Evolutionary conservation across 1,140 invertebrate genomes (phyloP).

Genomic region (Cryptotermes secundus): DNA sequence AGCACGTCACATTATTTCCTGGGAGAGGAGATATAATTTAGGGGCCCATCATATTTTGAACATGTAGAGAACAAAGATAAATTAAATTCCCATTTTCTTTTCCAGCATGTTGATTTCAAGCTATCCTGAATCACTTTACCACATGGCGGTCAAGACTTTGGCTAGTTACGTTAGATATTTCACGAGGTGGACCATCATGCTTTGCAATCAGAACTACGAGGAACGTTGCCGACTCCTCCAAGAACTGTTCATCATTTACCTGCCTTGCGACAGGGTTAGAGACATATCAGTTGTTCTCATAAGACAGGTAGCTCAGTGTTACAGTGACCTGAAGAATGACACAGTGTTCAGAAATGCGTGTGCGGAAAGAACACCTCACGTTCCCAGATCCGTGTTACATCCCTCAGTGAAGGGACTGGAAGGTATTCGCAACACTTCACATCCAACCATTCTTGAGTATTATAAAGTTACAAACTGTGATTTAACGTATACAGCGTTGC

Average conservation of each 20-base stretch:
- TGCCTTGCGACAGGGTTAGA: background rate
- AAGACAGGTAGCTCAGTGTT: background rate
- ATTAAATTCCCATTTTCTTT: no score
- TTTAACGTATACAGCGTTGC: background rate
- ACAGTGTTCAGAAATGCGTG: background rate
- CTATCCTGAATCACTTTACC: no score
- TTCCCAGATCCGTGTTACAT: background rate
- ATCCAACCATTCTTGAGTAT: background rate
- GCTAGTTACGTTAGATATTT: no score
- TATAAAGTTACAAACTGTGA: background rate
- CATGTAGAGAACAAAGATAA: no score
- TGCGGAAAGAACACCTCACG: background rate
- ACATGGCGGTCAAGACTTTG: no score
- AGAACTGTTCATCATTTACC: background rate
- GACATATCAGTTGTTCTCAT: background rate
- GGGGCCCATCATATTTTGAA: no score
- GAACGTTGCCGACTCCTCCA: background rate
- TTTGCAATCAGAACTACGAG: no score
- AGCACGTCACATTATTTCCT: no score
- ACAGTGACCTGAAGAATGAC: background rate
- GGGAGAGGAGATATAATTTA: no score
- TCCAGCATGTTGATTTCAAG: no score
- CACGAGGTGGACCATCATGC: no score
- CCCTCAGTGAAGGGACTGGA: background rate
- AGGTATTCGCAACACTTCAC: background rate